Evolutionary conservation across 2,113 vertebrate species (phyloP).

Genomic region (Cynoglossus semilaevis): DNA sequence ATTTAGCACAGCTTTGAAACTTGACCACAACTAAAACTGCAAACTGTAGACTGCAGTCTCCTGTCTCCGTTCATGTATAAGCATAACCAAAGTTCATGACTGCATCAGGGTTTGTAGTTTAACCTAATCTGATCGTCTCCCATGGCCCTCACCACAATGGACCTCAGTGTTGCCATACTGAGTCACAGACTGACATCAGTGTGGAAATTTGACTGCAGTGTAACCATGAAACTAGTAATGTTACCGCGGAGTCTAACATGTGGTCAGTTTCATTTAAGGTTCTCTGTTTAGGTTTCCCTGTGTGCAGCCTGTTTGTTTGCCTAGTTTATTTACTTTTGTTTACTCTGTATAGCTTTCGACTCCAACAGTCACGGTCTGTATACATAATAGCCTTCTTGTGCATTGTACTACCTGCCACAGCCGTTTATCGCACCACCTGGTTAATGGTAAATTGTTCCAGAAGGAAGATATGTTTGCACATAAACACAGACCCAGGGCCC

Average conservation of each 20-base stretch:
- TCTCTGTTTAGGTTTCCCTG: conserved; percentile 82
- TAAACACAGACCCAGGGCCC: conserved; percentile 92
- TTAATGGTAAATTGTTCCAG: conserved; percentile 99
- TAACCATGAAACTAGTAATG: conserved; percentile 12
- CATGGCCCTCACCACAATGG: conserved; percentile 18
- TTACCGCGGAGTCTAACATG: conserved; percentile 13
- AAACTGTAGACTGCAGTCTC: no score
- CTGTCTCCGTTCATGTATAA: no score
- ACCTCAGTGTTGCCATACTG: conserved; percentile 8
- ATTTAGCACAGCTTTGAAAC: no score
- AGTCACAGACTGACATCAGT: conserved; percentile 20
- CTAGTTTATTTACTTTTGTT: conserved; percentile 87
- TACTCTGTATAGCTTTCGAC: conserved; percentile 80
- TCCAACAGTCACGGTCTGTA: conserved; percentile 81
- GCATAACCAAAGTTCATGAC: background rate
- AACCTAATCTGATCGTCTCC: conserved; percentile 23
- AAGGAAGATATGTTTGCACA: conserved; percentile 99
- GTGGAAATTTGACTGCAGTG: background rate
- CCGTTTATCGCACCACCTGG: conserved; percentile 98
- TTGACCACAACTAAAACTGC: no score
- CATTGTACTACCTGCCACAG: conserved; percentile 93
- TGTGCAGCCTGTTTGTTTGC: conserved; percentile 69
- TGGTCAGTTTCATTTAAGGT: conserved; percentile 24
- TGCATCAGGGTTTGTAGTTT: conserved; percentile 8
- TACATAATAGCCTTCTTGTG: conserved; percentile 92